Evolutionary conservation across 2,797 vertebrate species (phyloP), one percentile per base, ranked within the genome.

Genomic region (Babyrousa celebensis): DNA sequence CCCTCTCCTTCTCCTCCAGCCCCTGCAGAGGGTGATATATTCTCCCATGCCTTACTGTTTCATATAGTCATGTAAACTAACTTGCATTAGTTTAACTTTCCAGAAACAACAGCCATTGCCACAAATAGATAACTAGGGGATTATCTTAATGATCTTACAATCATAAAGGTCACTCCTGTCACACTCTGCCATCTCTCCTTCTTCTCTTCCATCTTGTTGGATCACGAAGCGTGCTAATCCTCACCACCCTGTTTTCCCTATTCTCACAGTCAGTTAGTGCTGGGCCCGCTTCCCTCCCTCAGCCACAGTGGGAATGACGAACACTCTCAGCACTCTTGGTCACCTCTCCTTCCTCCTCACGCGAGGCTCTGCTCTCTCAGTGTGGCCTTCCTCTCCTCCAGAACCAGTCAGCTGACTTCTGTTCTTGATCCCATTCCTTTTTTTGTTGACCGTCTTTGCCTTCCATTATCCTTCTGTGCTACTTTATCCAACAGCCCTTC

Each of bases 121-220:
- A 27, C 27, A 32, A 29, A 91, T 25, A 65, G 52, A 32, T n/a
- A 82, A 18, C 23, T 27, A 36, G 29, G 48, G 7, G 68, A 79
- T 94, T 95, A 16, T 32, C 54, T 71, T 40, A 36, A 54, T 71
- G 17, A 94, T 77, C 18, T 88, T 94, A 60, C 75, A 60, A 60
- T 29, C 0, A 16, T 58, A 70, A 85, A 32, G 1, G 15, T 78
- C 20, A 52, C 48, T 60, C 43, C 48, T 32, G 15, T 94, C 32
- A 29, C 11, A 60, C 63, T 92, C 58, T 93, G 16, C 43, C 18
- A 1, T 29, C 65, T 43, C 68, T 58, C 27, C 58, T 48, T 11
- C 56, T 4, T 2, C 4, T 70, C 48, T 84, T 25, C 17, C 1
- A 0, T 18, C 20, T 12, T 70, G 21, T 32, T 60, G 54, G n/a